phyloP scores from a whole-genome alignment of 2,797 vertebrate genomes.

The Phataginus tetradactyla region DNA sequence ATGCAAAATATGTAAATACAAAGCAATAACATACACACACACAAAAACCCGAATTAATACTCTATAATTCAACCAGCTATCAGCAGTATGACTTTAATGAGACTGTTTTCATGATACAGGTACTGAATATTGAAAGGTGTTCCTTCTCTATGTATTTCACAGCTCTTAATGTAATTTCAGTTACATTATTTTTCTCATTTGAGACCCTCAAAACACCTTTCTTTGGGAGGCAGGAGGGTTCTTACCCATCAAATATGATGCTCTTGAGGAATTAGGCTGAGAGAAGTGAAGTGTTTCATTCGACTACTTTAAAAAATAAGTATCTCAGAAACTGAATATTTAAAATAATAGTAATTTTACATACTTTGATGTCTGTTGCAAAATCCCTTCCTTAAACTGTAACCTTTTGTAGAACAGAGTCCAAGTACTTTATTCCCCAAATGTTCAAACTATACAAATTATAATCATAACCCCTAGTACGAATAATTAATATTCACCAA shows the following conservation, averaged over 20 bases:
- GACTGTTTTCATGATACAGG: neutral
- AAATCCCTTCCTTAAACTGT: neutral
- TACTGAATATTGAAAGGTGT: neutral
- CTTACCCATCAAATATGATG: neutral
- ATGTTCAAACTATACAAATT: neutral
- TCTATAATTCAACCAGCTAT: neutral
- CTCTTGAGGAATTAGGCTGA: neutral
- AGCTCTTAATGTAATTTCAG: neutral
- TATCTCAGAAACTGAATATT: neutral
- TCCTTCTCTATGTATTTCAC: neutral
- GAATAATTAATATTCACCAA: conserved; percentile 4
- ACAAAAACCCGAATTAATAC: neutral
- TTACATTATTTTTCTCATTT: neutral
- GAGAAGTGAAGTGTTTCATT: neutral
- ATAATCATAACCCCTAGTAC: neutral
- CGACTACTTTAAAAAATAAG: neutral
- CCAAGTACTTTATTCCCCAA: neutral
- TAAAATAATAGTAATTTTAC: conserved; percentile 48
- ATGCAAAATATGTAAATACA: neutral
- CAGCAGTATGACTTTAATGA: neutral
- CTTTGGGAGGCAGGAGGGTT: neutral
- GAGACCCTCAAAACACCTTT: neutral
- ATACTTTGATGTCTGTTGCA: neutral
- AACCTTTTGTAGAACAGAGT: neutral
- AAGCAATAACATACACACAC: neutral